Evolutionary conservation across 2,888 invertebrate genomes (phyloP), one percentile per base, ranked within the genome.

Genomic region (Caenorhabditis becei): DNA sequence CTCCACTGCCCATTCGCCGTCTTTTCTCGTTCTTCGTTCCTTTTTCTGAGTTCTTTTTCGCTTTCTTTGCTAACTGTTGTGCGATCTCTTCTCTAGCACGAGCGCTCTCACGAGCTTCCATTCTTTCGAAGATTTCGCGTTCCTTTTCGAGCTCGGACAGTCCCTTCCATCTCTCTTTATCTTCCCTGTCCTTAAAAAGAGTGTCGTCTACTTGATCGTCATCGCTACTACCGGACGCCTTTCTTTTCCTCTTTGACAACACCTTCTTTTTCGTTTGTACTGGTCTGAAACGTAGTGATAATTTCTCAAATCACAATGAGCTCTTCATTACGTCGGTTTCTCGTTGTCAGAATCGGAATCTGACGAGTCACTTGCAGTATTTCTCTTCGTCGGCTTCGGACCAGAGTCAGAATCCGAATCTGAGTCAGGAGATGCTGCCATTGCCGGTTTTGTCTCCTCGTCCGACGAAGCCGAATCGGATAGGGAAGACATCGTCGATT

Each of bases 101-200:
- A 94, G 97, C 95, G 0, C 95, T 94, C 91, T 98, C 97, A 87
- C 97, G 93, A 89, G 96, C 94, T 92, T 98, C 98, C 63, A 97
- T 96, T 65, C 98, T 94, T 91, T 97, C 96, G 92, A 96, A 99
- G 87, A 99, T 95, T 92, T 97, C 97, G 71, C 97, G 96, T 92
- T 99, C 98, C 53, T 98, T 93, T 91, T 98, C 97, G 90, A 96
- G 97, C 91, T 98, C 98, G 0, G 97, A 97, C 94, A 98, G 95
- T 82, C 95, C 94, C 14, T 96, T 96, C 54, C 98, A 93, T 0
- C 95, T 93, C 1, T 95, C 95, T 89, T 96, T 94, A 93, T 98
- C 97, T 86, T 96, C 97, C 80, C 95, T 96, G 92, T 97, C 97
- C 0, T 97, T 97, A 95, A 97, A 97, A 32, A 97, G 93, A 10